Conservation (phyloP, 2,888 invertebrate species). For the Graphium colonna region DNA sequence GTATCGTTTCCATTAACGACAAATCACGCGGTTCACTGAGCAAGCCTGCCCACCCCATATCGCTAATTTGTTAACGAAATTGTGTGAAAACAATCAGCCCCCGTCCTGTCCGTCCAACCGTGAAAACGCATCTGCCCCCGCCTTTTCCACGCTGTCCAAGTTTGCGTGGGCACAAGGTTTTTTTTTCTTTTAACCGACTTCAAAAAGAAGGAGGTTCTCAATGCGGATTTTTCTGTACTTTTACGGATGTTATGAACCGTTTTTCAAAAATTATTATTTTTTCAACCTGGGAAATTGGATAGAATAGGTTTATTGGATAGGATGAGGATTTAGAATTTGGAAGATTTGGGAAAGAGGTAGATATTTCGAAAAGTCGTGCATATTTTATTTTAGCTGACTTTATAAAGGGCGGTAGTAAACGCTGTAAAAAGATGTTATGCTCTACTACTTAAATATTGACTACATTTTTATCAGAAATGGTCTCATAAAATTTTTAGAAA, state of each 20-base stretch:
- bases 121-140: constrained; percentile 30
- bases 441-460: no score
- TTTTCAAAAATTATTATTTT: no score
- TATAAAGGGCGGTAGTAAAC: no score
- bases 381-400: no score
- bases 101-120: constrained; percentile 27
- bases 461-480: no score
- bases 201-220: neutral
- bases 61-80: constrained; percentile 41
- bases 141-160: neutral
- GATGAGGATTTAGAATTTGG: no score
- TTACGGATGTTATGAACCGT: neutral
- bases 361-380: no score
- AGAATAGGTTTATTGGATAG: no score
- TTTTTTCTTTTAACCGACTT: neutral
- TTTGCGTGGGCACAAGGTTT: neutral
- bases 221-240: neutral
- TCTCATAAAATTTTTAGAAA: no score
- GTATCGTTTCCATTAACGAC: constrained; percentile 35
- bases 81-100: constrained; percentile 35
- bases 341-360: no score
- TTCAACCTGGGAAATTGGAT: neutral
- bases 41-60: constrained; percentile 30
- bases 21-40: constrained; percentile 45
- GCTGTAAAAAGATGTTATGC: no score